A percentile compares a stretch with the other conserved stretches of the same genome.
These are phyloP conservation scores for Pipa parva DNA, from an alignment of 2,113 vertebrate genomes.

Conservation along the genomic window DNA sequence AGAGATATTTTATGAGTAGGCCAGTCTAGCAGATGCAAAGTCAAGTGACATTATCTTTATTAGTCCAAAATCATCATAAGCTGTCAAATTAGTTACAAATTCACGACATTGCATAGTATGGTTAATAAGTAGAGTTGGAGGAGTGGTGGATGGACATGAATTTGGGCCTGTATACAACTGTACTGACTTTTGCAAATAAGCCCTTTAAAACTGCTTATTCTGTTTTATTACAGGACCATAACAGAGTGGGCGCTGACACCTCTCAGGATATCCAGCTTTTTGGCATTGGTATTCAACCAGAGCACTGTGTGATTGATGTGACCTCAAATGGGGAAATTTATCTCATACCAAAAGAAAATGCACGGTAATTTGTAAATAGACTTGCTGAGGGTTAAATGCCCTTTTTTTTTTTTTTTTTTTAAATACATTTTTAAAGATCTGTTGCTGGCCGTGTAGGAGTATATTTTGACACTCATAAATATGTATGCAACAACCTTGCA, in stretches of 20 bases:
- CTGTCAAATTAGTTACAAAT: too few relatives aligned
- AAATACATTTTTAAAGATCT: not conserved
- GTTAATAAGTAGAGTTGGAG: too few relatives aligned
- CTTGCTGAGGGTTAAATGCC: too few relatives aligned
- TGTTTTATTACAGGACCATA: conserved; percentile 74
- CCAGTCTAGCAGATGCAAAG: too few relatives aligned
- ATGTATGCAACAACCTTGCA: not conserved
- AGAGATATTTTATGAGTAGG: too few relatives aligned
- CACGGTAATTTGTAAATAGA: conserved; percentile 83
- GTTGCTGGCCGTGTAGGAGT: not conserved
- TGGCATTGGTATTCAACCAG: conserved; percentile 91
- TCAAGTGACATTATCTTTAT: too few relatives aligned
- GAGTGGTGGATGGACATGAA: too few relatives aligned
- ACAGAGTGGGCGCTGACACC: conserved; percentile 86
- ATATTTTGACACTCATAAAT: not conserved
- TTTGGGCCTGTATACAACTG: too few relatives aligned
- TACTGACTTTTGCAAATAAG: too few relatives aligned
- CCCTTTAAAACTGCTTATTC: too few relatives aligned
- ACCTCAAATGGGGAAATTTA: conserved; percentile 83
- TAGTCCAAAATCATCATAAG: too few relatives aligned
- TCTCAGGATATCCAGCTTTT: conserved; percentile 98
- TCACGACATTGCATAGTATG: too few relatives aligned
- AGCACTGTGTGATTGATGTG: conserved; percentile 89
- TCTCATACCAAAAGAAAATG: conserved; percentile 81
- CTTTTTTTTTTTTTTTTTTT: not conserved